Evolutionary conservation across 1,140 invertebrate species (phyloP), one percentile per base, ranked within the genome.

Genomic region (Drosophila parvula): DNA sequence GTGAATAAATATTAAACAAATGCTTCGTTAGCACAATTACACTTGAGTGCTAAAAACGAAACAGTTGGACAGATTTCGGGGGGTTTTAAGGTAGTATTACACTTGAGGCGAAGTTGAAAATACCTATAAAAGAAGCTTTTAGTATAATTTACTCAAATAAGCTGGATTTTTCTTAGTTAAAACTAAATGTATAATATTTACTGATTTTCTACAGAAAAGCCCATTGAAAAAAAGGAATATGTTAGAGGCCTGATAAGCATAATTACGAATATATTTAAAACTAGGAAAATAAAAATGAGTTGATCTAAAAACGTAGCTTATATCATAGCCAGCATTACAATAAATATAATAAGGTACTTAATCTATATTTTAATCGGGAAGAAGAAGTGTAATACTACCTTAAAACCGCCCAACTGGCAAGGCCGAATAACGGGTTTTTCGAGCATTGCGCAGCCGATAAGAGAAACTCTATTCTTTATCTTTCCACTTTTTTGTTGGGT

Each of bases 11-110:
- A 65, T 36, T 44, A 41, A 57, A 55, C 51, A 67, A 60, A 34
- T 59, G 75, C 38, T 59, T 71, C 41, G 40, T 75, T 76, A 76
- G 71, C 71, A 76, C 53, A 28, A 55, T 78, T 43, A 77, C 43
- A 68, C 48, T 32, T 9, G 18, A 30, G 58, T 78, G 74, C 43
- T 59, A 77, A 78, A 77, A 78, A 40, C 28, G 44, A 40, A 53
- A 41, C 36, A 40, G 16, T 32, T 53, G 32, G 50, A 40, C 67
- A 40, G 12, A 45, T 12, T 74, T 27, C 10, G 3, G 12, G 28
- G 40, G 27, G 34, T 22, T 50, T 38, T 55, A 10, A 55, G 51
- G 34, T 55, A n/a, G 34, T 38, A 27, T n/a, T 38, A 53, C 32
- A 53, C 11, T 22, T 14, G 14, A 14, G 5, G 32, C 11, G 8